Evolutionary conservation across 2,888 invertebrate genomes (phyloP).

Genomic region (Diarsia mendica): DNA sequence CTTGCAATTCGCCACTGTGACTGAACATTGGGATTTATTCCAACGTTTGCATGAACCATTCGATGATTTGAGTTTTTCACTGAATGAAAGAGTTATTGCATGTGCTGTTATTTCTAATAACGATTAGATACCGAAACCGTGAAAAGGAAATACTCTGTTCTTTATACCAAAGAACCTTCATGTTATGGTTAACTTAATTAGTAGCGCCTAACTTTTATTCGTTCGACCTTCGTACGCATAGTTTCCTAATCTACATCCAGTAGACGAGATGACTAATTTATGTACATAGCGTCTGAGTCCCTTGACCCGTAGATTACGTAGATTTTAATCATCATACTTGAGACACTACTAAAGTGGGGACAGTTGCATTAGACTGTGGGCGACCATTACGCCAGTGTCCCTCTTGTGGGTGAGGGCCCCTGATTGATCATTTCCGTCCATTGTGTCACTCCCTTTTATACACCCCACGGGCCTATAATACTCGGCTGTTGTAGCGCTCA

Average conservation of each 20-base stretch:
- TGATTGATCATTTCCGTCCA: slow-evolving; percentile 86
- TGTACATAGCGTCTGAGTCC: slow-evolving; percentile 59
- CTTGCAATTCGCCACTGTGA: slow-evolving; percentile 23
- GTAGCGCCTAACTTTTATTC: slow-evolving; percentile 19
- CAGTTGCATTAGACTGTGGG: slow-evolving; percentile 72
- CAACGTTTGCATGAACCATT: slow-evolving; percentile 31
- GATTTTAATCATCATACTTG: slow-evolving; percentile 69
- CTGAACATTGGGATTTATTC: slow-evolving; percentile 42
- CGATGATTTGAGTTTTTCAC: slow-evolving; percentile 32
- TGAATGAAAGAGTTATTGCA: slow-evolving; percentile 22
- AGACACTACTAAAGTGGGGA: slow-evolving; percentile 68
- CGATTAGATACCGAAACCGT: not conserved
- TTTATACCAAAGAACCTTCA: slow-evolving; percentile 4
- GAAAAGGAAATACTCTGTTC: not conserved
- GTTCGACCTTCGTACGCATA: slow-evolving; percentile 38
- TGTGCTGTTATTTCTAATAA: slow-evolving; percentile 1
- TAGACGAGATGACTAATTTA: slow-evolving; percentile 52
- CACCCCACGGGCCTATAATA: slow-evolving; percentile 72
- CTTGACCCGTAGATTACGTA: slow-evolving; percentile 63
- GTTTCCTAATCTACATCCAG: slow-evolving; percentile 39
- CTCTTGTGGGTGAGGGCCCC: slow-evolving; percentile 80
- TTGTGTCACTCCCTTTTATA: slow-evolving; percentile 83
- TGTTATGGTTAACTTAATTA: slow-evolving; percentile 25
- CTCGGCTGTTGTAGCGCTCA: slow-evolving; percentile 70
- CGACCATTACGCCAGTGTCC: slow-evolving; percentile 73